Conservation (phyloP, 2,888 invertebrate genomes). For the Eupelmus urozonus region DNA sequence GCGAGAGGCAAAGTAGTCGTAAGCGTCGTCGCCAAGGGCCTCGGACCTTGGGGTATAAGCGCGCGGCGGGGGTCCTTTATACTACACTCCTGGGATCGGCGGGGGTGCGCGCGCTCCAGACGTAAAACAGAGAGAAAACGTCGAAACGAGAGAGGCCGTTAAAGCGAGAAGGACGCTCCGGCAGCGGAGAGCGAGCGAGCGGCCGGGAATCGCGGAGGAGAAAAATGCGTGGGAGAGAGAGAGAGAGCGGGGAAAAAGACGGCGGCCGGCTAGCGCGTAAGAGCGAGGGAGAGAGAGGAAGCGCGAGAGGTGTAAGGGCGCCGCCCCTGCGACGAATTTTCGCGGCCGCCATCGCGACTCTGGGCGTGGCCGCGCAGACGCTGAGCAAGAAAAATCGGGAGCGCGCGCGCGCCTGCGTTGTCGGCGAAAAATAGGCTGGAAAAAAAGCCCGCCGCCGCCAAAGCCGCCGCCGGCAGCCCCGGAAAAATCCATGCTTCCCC, state of each 20-base stretch:
- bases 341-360: constrained; percentile 73
- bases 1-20: constrained; percentile 29
- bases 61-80: constrained; percentile 65
- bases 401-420: constrained; percentile 31
- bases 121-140: constrained; percentile 55
- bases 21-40: constrained; percentile 61
- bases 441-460: constrained; percentile 14
- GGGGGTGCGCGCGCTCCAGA: constrained; percentile 2
- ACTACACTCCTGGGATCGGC: constrained; percentile 73
- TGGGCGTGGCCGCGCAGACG: constrained; percentile 76
- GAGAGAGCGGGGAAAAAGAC: constrained; percentile 1
- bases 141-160: constrained; percentile 27
- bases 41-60: constrained; percentile 35
- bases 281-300: constrained; percentile 19
- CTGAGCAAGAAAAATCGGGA: constrained; percentile 63
- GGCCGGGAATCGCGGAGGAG: neutral
- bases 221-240: neutral
- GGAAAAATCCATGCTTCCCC: constrained; percentile 56
- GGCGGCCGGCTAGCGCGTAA: neutral
- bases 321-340: constrained; percentile 71
- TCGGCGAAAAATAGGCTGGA: constrained; percentile 64
- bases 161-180: constrained; percentile 31
- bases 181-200: neutral
- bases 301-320: constrained; percentile 66
- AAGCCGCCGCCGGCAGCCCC: constrained; percentile 47